phyloP scores from a whole-genome alignment of 1,140 invertebrate genomes.

The Bombyx mori region ASM3026992v2 NC_085127.1:13589001-13589500 shows the following conservation, averaged over 20 bases:
- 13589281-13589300: too few relatives aligned
- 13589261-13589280: too few relatives aligned
- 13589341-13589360: too few relatives aligned
- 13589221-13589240: neutral
- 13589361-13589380: too few relatives aligned
- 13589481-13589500: conserved; percentile 95
- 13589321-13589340: too few relatives aligned
- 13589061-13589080: conserved; percentile 93
- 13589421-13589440: conserved; percentile 96
- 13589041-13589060: conserved; percentile 36
- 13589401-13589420: conserved; percentile 76
- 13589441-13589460: conserved; percentile 97
- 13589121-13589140: conserved; percentile 97
- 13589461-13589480: conserved; percentile 97
- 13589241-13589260: too few relatives aligned
- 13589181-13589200: conserved; percentile 77
- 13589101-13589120: conserved; percentile 93
- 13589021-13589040: conserved; percentile 27
- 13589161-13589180: conserved; percentile 95
- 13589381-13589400: too few relatives aligned
- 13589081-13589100: conserved; percentile 94
- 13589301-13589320: too few relatives aligned
- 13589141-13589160: conserved; percentile 98
- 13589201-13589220: neutral
- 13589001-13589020: conserved; percentile 33